These are phyloP conservation scores for Seriola aureovittata DNA, from an alignment of 2,113 vertebrate genomes.

Conservation along the genomic window DNA sequence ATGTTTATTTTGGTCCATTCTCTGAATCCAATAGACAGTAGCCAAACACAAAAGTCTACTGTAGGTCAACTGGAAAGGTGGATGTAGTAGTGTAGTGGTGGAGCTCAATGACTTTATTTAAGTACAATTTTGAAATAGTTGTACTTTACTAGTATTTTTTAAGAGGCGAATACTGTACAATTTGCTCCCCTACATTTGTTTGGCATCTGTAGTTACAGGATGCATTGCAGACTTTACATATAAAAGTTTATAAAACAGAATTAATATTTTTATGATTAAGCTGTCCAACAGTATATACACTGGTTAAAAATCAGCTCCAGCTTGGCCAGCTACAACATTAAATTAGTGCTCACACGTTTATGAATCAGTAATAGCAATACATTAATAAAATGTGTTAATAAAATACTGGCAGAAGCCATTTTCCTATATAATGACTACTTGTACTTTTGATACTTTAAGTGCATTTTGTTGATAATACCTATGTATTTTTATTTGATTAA, in stretches of 20 bases:
- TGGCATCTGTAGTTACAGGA: background rate
- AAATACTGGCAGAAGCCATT: background rate
- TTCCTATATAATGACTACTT: background rate
- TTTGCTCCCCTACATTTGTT: background rate
- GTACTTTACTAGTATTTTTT: too few relatives aligned
- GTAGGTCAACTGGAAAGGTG: too few relatives aligned
- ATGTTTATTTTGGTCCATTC: too few relatives aligned
- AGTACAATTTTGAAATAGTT: too few relatives aligned
- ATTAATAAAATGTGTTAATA: background rate
- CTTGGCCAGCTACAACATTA: background rate
- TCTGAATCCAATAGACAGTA: too few relatives aligned
- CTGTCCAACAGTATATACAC: background rate
- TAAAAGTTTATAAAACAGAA: background rate
- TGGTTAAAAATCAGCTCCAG: background rate
- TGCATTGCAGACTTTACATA: background rate
- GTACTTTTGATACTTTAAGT: background rate
- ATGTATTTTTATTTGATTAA: background rate
- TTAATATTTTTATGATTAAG: background rate
- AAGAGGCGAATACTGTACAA: background rate
- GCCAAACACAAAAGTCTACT: too few relatives aligned
- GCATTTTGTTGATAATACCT: background rate
- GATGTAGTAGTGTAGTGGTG: too few relatives aligned
- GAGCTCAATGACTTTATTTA: too few relatives aligned
- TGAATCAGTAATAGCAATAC: background rate
- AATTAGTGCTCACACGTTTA: background rate